phyloP scores from a whole-genome alignment of 2,113 vertebrate genomes.

The Elephas maximus region DNA sequence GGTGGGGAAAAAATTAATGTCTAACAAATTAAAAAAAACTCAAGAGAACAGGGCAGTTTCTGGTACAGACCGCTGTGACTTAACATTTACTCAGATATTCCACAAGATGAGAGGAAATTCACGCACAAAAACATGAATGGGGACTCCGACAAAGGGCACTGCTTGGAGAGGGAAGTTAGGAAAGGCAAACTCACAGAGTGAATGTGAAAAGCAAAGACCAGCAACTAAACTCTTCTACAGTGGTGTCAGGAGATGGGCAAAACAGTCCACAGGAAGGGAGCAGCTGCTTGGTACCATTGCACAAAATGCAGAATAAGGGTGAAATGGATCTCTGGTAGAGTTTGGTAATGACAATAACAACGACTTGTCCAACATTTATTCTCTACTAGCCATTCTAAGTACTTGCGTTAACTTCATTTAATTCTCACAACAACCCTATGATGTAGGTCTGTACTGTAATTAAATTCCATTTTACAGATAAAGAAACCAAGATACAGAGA shows the following conservation, averaged over 20 bases:
- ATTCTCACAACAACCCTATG: background rate
- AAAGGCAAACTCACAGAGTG: background rate
- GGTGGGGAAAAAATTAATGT: constrained; percentile 40
- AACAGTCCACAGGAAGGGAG: background rate
- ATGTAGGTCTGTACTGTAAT: background rate
- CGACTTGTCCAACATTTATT: background rate
- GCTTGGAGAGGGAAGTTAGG: background rate
- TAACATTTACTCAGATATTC: background rate
- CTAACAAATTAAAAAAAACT: background rate
- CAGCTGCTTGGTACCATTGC: background rate
- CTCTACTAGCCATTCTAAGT: background rate
- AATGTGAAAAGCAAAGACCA: background rate
- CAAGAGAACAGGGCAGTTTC: background rate
- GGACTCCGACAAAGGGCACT: background rate
- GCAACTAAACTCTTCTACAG: background rate
- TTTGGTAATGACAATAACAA: background rate
- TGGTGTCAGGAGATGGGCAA: background rate
- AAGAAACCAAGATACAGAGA: background rate
- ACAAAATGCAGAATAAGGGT: background rate
- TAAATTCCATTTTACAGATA: background rate
- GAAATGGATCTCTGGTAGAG: background rate
- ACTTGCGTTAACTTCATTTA: background rate
- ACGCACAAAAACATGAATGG: background rate
- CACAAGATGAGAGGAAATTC: background rate
- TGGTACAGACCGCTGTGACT: background rate